Evolutionary conservation across 1,140 invertebrate genomes (phyloP), one percentile per base, ranked within the genome.

Genomic region (Stenopsyche tienmushanensis): DNA sequence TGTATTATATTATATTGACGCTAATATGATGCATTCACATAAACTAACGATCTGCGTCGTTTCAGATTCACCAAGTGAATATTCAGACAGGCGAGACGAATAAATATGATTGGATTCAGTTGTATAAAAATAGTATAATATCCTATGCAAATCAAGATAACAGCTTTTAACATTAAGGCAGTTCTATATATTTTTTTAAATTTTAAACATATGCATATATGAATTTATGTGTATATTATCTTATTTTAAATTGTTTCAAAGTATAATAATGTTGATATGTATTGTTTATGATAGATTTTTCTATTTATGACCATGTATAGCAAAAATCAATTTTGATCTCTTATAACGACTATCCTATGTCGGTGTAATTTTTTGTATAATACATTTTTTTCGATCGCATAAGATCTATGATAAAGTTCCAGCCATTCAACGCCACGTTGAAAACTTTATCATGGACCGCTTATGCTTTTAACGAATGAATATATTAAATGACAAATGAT

Each of bases 31-130:
- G 8, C n/a, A 41, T 9, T n/a, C 34, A 9, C 8, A n/a, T n/a
- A 39, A 54, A 64, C 41, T n/a, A 59, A n/a, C 29, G 9, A 21
- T 59, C 7, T 59, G 7, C 5, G n/a, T 41, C 1, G 23, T 69
- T 65, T 21, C 64, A 70, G 68, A 70, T 23, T 64, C 64, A 64
- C 64, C 45, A 54, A 63, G 55, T 47, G 54, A 47, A 24, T 62
- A 45, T 49, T 23, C 57, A 50, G 68, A 70, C 64, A 70, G 68
- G 57, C 67, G 62, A 66, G 64, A 66, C 26, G 68, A 70, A 66
- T 70, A 70, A 65, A 63, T 45, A 55, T 55, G 62, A 52, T 34
- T 52, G 15, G 49, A 65, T 59, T 45, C 29, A 64, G 54, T 63
- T 69, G 57, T 65, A 65, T 29, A 65, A 65, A 65, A 42, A 62